Conservation (phyloP, 64 coral and sea anemone species). For the Montipora sp. region DNA sequence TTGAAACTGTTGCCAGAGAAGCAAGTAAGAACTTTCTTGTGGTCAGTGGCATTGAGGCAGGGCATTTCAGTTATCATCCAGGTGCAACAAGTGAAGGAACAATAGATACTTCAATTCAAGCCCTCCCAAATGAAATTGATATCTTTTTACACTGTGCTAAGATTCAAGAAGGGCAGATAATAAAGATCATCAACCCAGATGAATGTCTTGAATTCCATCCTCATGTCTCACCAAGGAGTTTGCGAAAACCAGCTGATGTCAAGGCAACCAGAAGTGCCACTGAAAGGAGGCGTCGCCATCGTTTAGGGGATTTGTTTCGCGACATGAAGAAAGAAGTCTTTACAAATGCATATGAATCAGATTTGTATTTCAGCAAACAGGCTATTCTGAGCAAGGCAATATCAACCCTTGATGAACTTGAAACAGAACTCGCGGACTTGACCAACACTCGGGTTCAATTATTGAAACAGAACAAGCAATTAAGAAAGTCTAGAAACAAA, state of each 20-base stretch:
- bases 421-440: constrained; percentile 18
- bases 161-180: constrained; percentile 61
- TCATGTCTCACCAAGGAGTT: constrained; percentile 19
- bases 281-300: constrained; percentile 80
- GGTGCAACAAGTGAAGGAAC: constrained; percentile 71
- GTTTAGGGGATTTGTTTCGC: constrained; percentile 75
- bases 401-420: constrained; percentile 15
- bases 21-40: constrained; percentile 67
- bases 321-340: constrained; percentile 77
- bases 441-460: constrained; percentile 37
- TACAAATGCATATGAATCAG: constrained; percentile 45
- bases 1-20: constrained; percentile 57
- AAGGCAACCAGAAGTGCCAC: constrained; percentile 85
- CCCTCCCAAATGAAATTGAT: constrained; percentile 82
- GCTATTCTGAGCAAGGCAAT: constrained; percentile 83
- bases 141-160: constrained; percentile 87
- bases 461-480: constrained; percentile 53
- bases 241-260: constrained; percentile 57
- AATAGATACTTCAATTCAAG: constrained; percentile 84
- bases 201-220: constrained; percentile 17
- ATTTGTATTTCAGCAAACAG: constrained; percentile 87
- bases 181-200: constrained; percentile 85
- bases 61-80: constrained; percentile 76
- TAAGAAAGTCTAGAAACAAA: constrained; percentile 36
- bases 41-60: constrained; percentile 39